phyloP scores from a whole-genome alignment of 2,797 vertebrate species.

The Platalea minor region DNA sequence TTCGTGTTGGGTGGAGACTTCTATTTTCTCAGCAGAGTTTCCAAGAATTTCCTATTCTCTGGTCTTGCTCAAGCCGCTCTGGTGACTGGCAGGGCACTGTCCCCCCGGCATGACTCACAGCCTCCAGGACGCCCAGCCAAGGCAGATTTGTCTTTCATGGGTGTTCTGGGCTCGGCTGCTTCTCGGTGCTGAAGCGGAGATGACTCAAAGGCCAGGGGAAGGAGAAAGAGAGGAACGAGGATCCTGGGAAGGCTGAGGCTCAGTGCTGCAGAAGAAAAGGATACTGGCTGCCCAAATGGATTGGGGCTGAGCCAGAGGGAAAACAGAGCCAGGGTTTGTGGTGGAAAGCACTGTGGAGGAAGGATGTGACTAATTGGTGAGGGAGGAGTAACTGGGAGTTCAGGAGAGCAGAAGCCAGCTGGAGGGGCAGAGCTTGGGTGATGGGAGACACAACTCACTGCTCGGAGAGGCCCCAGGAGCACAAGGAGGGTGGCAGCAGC shows the following conservation, averaged over 20 bases:
- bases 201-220: neutral
- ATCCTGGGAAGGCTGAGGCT: neutral
- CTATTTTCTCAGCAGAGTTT: neutral
- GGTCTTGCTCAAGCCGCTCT: neutral
- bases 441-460: accelerated
- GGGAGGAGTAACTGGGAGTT: neutral
- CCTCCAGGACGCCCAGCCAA: neutral
- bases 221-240: neutral
- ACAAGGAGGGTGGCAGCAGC: neutral
- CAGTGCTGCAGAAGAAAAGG: neutral
- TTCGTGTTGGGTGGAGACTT: neutral
- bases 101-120: neutral
- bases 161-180: neutral
- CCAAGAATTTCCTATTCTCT: neutral
- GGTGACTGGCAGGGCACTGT: neutral
- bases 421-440: neutral
- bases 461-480: neutral
- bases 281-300: neutral
- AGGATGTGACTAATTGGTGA: neutral
- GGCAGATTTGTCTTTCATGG: neutral
- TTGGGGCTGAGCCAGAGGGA: neutral
- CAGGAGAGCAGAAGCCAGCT: neutral
- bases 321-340: neutral
- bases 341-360: neutral
- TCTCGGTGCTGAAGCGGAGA: neutral